Evolutionary conservation across 2,113 vertebrate species (phyloP).

Genomic region (Ardeotis arabs): DNA sequence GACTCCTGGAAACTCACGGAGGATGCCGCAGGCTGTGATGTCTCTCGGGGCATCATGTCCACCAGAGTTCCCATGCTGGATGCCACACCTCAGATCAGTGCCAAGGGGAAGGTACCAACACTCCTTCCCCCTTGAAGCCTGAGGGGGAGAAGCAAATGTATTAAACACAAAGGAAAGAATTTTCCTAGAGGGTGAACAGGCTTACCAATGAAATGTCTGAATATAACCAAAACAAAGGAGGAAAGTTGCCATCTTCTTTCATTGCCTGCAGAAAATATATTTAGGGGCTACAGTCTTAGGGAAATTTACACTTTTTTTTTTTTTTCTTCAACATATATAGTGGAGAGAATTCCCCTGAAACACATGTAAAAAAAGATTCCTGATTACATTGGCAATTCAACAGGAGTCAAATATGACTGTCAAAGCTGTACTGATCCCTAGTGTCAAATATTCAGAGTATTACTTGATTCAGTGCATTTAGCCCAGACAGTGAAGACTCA

Average conservation of each 20-base stretch:
- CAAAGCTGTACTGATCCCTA: not conserved
- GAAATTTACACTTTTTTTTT: not conserved
- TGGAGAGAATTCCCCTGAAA: not conserved
- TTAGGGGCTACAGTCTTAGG: not conserved
- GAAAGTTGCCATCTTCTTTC: not conserved
- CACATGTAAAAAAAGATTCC: not conserved
- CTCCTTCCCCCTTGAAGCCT: not conserved
- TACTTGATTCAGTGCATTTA: not conserved
- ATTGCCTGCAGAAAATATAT: not conserved
- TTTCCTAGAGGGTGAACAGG: not conserved
- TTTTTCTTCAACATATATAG: not conserved
- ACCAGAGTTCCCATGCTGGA: slow-evolving; percentile 55
- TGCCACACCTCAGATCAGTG: not conserved
- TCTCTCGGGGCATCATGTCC: not conserved
- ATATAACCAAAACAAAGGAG: not conserved
- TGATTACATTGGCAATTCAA: not conserved
- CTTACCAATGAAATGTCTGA: not conserved
- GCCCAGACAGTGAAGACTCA: not conserved
- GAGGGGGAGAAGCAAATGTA: not conserved
- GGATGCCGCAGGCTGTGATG: slow-evolving; percentile 44
- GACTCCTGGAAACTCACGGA: slow-evolving; percentile 66
- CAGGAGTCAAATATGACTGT: not conserved
- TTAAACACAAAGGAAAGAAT: not conserved
- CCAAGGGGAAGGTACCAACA: not conserved
- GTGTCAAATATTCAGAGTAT: not conserved